A percentile compares a stretch with the other conserved stretches of the same genome.
phyloP scores from a whole-genome alignment of 2,113 vertebrate genomes.

The Scopus umbretta region DNA sequence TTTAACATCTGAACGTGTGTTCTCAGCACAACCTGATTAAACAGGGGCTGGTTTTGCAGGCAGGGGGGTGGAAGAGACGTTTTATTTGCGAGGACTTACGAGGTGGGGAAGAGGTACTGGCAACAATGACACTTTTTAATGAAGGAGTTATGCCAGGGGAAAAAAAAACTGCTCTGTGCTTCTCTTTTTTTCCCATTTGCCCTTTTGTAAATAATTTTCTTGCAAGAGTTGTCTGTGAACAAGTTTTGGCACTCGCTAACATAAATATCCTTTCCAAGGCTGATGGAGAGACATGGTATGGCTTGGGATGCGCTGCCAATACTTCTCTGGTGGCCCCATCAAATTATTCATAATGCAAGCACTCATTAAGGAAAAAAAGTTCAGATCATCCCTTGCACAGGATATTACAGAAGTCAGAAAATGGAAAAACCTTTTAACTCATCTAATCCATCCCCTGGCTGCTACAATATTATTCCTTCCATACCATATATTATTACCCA shows the following conservation, averaged over 20 bases:
- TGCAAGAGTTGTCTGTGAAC: conserved; percentile 37
- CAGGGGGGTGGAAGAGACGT: neutral
- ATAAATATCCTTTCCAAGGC: conserved; percentile 48
- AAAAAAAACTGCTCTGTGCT: neutral
- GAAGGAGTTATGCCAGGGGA: neutral
- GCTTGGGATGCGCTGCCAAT: conserved; percentile 26
- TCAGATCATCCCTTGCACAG: conserved; percentile 54
- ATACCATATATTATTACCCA: conserved; percentile 40
- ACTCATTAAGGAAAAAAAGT: conserved; percentile 46
- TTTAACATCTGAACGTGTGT: neutral
- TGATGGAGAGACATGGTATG: conserved; percentile 50
- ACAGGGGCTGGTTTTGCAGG: neutral
- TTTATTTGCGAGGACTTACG: neutral
- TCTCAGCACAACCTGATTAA: neutral
- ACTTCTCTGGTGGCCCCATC: conserved; percentile 57
- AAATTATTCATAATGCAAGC: conserved; percentile 26
- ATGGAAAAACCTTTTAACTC: conserved; percentile 64
- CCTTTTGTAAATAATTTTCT: conserved; percentile 57
- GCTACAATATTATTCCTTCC: conserved; percentile 56
- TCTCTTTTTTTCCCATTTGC: neutral
- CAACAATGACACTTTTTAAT: neutral
- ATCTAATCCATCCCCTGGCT: conserved; percentile 50
- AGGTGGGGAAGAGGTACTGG: neutral
- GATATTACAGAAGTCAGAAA: conserved; percentile 63
- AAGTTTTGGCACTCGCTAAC: conserved; percentile 47